Conservation (phyloP, 2,113 vertebrate species). For the Taurulus bubalis region DNA sequence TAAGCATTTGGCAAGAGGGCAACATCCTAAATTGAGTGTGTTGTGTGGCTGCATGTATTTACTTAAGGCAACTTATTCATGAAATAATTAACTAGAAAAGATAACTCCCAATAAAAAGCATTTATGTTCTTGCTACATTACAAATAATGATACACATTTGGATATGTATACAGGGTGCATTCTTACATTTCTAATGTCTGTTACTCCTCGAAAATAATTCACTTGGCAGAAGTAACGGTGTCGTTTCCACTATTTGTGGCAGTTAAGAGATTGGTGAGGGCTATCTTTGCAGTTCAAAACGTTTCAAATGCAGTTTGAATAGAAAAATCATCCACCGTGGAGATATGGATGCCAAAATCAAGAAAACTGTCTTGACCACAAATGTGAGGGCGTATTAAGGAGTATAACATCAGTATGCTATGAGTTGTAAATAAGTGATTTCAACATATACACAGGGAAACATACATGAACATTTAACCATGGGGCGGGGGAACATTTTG, state of each 20-base stretch:
- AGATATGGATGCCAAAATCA: background rate
- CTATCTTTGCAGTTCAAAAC: background rate
- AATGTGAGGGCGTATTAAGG: background rate
- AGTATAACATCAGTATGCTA: background rate
- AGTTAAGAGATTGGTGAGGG: background rate
- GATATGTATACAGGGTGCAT: background rate
- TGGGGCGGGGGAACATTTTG: background rate
- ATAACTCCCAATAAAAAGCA: no score
- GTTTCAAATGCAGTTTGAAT: constrained; percentile 1
- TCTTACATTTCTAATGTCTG: background rate
- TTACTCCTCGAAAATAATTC: background rate
- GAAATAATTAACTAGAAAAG: background rate
- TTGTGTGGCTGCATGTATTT: background rate
- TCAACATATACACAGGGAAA: background rate
- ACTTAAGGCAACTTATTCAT: background rate
- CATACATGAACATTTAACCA: background rate
- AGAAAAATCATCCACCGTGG: background rate
- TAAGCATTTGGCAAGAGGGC: constrained; percentile 22
- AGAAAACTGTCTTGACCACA: background rate
- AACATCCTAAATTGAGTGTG: background rate
- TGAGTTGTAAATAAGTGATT: background rate
- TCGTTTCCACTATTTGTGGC: background rate
- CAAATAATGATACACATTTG: background rate
- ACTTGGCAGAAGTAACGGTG: background rate
- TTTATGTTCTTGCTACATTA: background rate